These are phyloP conservation scores for Styela clava DNA, from an alignment of 23 tunicate species.

Conservation along the genomic window DNA sequence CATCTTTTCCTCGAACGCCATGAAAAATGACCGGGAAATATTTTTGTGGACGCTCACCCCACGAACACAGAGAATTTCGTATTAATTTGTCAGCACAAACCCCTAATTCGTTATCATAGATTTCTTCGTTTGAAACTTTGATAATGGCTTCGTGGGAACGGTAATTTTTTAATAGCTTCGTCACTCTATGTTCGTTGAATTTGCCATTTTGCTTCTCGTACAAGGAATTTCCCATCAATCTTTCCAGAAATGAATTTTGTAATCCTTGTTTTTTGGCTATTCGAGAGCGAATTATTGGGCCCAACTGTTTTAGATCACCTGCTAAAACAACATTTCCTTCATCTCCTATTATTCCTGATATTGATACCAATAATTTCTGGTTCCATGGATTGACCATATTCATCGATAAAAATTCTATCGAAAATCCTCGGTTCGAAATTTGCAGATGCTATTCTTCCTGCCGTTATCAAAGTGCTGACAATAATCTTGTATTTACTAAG, in stretches of 20 bases:
- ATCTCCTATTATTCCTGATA: slow-evolving; percentile 40
- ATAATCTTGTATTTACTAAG: slow-evolving; percentile 29
- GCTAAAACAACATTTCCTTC: slow-evolving; percentile 57
- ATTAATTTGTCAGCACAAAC: slow-evolving; percentile 45
- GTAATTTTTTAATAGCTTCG: slow-evolving; percentile 63
- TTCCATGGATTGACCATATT: slow-evolving; percentile 73
- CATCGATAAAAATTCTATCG: slow-evolving; percentile 71
- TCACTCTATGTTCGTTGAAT: slow-evolving; percentile 33
- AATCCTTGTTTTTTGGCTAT: slow-evolving; percentile 32
- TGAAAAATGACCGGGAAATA: slow-evolving; percentile 65
- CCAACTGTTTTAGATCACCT: slow-evolving; percentile 74
- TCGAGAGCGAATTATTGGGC: slow-evolving; percentile 48
- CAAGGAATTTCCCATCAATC: slow-evolving; percentile 25
- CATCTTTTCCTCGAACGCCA: slow-evolving; percentile 66
- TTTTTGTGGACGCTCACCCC: slow-evolving; percentile 45
- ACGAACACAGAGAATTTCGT: slow-evolving; percentile 31
- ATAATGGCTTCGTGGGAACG: slow-evolving; percentile 63
- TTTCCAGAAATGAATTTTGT: slow-evolving; percentile 44
- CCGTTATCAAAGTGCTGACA: slow-evolving; percentile 51
- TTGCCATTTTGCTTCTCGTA: not conserved
- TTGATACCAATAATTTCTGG: slow-evolving; percentile 74
- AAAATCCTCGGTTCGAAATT: slow-evolving; percentile 40
- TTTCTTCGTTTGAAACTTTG: slow-evolving; percentile 43
- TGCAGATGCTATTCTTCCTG: slow-evolving; percentile 54
- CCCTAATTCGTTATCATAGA: slow-evolving; percentile 56